phyloP scores from a whole-genome alignment of 1,140 invertebrate species.

The Radopholus similis region DNA sequence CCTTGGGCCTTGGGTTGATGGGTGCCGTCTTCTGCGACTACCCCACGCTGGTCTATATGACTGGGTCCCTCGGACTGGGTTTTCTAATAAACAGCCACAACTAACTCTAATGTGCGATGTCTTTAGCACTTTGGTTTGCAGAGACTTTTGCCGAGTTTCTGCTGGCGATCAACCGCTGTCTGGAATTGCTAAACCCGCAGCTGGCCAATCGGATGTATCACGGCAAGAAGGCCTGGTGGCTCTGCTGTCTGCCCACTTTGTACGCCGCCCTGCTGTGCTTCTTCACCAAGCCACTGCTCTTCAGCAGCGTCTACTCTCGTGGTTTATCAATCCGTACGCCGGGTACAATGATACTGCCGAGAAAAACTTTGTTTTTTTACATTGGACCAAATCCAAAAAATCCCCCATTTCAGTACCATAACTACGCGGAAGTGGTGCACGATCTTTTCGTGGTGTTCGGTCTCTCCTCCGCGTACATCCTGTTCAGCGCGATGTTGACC shows the following conservation, averaged over 20 bases:
- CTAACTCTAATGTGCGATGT: background rate
- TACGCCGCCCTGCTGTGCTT: conserved; percentile 3
- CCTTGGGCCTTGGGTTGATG: background rate
- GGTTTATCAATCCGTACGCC: conserved; percentile 24
- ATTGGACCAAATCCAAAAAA: background rate
- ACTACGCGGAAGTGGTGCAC: conserved; percentile 3
- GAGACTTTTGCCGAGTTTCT: conserved; percentile 17
- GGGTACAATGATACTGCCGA: conserved; percentile 10
- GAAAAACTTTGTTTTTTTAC: background rate
- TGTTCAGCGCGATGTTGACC: conserved; percentile 2
- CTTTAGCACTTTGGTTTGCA: conserved; percentile 15
- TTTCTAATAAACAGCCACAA: background rate
- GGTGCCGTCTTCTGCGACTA: conserved; percentile 22
- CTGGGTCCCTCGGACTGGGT: conserved; percentile 10
- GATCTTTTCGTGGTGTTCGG: conserved; percentile 16
- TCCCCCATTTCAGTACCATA: background rate
- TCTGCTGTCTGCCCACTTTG: background rate
- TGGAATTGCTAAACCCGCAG: conserved; percentile 12
- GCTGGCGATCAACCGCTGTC: conserved; percentile 13
- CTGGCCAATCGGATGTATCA: background rate
- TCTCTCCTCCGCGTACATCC: conserved; percentile 7
- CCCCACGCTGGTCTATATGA: conserved; percentile 15
- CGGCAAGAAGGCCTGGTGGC: background rate
- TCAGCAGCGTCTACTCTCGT: conserved; percentile 21
- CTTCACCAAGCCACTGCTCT: conserved; percentile 10